Conservation (phyloP, 1,140 invertebrate species). For the Macrocentrus cingulum region DNA sequence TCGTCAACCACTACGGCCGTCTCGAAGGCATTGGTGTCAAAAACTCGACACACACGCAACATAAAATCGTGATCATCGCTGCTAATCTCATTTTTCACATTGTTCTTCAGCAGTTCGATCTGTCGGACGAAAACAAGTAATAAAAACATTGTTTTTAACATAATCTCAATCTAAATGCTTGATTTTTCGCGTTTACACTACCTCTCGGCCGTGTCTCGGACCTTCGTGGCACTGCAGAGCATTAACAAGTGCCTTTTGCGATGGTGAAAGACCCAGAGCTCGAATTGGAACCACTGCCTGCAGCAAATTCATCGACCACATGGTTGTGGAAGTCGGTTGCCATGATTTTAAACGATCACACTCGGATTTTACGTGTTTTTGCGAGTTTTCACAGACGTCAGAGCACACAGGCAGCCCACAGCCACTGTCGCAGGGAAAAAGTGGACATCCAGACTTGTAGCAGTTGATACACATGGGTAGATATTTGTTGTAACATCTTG, state of each 20-base stretch:
- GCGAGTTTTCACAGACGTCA: conserved; percentile 59
- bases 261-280: conserved; percentile 59
- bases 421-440: conserved; percentile 59
- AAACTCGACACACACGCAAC: conserved; percentile 62
- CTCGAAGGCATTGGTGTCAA: conserved; percentile 78
- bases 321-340: conserved; percentile 54
- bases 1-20: conserved; percentile 51
- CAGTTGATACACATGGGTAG: conserved; percentile 62
- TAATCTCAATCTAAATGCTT: too few species aligned
- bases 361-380: conserved; percentile 59
- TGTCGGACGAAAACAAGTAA: conserved; percentile 26
- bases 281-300: conserved; percentile 65
- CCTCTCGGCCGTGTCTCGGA: conserved; percentile 34
- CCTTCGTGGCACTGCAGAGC: conserved; percentile 60
- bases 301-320: conserved; percentile 57
- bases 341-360: conserved; percentile 63
- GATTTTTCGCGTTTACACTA: conserved; percentile 7
- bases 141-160: background rate
- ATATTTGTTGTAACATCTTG: conserved; percentile 55
- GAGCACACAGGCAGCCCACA: conserved; percentile 66
- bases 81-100: conserved; percentile 57
- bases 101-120: conserved; percentile 62
- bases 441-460: conserved; percentile 53
- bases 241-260: conserved; percentile 60
- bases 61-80: conserved; percentile 66